Conservation (phyloP, 2,797 vertebrate genomes). For the Octomys mimax region DNA sequence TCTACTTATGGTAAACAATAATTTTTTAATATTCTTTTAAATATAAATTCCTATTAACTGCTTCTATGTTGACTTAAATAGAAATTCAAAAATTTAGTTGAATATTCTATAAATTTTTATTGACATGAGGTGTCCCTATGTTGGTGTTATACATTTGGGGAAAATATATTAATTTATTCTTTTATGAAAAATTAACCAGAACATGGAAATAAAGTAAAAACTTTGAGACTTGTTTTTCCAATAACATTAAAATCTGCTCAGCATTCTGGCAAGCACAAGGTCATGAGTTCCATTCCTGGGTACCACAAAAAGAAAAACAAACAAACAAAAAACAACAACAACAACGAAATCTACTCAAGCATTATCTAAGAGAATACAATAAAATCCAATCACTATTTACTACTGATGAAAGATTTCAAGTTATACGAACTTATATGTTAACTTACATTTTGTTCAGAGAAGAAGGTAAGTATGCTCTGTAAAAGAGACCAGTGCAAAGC, state of each 20-base stretch:
- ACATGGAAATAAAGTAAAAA: conserved; percentile 16
- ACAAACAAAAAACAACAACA: neutral
- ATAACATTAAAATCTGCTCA: conserved; percentile 4
- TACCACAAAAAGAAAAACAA: too few relatives aligned
- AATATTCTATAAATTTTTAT: neutral
- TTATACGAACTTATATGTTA: neutral
- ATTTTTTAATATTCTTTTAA: conserved; percentile 7
- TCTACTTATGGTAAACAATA: neutral
- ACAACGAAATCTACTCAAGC: neutral
- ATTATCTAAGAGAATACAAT: neutral
- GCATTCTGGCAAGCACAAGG: neutral
- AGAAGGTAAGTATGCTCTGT: neutral
- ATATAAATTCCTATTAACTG: neutral
- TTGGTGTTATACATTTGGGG: neutral
- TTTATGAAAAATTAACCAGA: conserved; percentile 31
- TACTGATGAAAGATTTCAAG: neutral
- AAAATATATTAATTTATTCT: neutral
- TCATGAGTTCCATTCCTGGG: too few relatives aligned
- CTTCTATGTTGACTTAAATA: conserved; percentile 56
- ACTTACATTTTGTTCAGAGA: conserved; percentile 30
- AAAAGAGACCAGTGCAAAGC: neutral
- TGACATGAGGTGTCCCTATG: neutral
- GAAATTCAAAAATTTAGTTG: conserved; percentile 18
- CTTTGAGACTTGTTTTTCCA: neutral
- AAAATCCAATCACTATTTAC: neutral